Percentiles rank a stretch among this genome's conserved stretches.
Conservation (phyloP, 2,888 invertebrate genomes). For the Hemaris fuciformis region DNA sequence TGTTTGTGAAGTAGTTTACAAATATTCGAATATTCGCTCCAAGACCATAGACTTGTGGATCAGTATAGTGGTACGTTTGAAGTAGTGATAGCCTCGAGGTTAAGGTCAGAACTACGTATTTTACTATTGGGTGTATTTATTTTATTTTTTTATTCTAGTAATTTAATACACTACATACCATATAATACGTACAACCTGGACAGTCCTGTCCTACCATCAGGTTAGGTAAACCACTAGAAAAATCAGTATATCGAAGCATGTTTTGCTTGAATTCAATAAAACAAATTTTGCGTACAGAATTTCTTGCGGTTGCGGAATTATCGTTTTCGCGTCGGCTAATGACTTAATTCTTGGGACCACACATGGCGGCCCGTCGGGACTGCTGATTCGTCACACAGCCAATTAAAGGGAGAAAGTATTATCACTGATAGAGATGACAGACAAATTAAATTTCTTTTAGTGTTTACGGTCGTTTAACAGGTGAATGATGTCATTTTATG, state of each 20-base stretch:
- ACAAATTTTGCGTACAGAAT: slow-evolving; percentile 22
- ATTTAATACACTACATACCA: too few relatives aligned
- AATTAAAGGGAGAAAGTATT: slow-evolving; percentile 10
- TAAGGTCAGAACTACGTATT: too few relatives aligned
- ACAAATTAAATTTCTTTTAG: neutral
- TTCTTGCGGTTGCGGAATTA: slow-evolving; percentile 20
- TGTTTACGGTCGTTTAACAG: neutral
- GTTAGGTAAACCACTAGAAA: too few relatives aligned
- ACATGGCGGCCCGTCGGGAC: slow-evolving; percentile 36
- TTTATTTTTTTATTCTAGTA: too few relatives aligned
- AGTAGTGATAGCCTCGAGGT: too few relatives aligned
- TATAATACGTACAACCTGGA: too few relatives aligned
- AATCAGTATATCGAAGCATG: neutral
- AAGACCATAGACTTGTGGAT: too few relatives aligned
- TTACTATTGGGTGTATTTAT: too few relatives aligned
- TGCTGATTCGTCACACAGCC: neutral
- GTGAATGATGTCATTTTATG: neutral
- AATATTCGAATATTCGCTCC: too few relatives aligned
- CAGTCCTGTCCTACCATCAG: too few relatives aligned
- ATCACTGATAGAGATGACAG: neutral
- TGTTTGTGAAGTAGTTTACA: too few relatives aligned
- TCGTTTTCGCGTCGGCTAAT: slow-evolving; percentile 56
- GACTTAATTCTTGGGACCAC: slow-evolving; percentile 59
- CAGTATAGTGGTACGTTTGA: too few relatives aligned
- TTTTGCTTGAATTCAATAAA: slow-evolving; percentile 23